A percentile compares a stretch with the other conserved stretches of the same genome.
These are phyloP conservation scores for Catharus ustulatus DNA, from an alignment of 2,797 vertebrate genomes.

Conservation along the genomic window DNA sequence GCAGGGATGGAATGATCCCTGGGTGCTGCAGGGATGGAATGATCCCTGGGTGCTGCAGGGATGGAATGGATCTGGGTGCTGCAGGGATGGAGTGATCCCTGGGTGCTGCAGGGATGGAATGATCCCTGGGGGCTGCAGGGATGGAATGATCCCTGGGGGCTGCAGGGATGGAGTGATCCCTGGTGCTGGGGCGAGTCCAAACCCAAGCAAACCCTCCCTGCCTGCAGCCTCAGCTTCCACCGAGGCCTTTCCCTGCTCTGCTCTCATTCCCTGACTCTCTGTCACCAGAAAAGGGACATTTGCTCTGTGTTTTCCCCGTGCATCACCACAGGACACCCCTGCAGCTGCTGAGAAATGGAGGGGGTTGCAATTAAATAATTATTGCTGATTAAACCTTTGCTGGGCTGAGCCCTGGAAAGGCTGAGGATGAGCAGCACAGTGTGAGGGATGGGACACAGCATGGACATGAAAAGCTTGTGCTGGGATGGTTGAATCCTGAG, in stretches of 20 bases:
- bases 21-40: neutral
- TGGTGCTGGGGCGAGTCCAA: neutral
- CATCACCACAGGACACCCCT: neutral
- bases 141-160: too few species aligned
- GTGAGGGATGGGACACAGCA: neutral
- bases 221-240: neutral
- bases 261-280: neutral
- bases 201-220: neutral
- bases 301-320: neutral
- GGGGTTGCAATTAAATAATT: neutral
- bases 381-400: neutral
- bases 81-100: neutral
- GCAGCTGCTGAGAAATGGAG: neutral
- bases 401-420: neutral
- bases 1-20: neutral
- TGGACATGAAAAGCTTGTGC: neutral
- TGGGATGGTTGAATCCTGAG: conserved; percentile 18
- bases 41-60: neutral
- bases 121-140: neutral
- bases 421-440: neutral
- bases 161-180: too few species aligned
- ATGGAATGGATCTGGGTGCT: neutral
- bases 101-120: too few species aligned
- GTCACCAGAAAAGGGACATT: neutral
- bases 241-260: neutral